Evolutionary conservation across 2,797 vertebrate genomes (phyloP).

Genomic region (Emydoidea blandingii): DNA sequence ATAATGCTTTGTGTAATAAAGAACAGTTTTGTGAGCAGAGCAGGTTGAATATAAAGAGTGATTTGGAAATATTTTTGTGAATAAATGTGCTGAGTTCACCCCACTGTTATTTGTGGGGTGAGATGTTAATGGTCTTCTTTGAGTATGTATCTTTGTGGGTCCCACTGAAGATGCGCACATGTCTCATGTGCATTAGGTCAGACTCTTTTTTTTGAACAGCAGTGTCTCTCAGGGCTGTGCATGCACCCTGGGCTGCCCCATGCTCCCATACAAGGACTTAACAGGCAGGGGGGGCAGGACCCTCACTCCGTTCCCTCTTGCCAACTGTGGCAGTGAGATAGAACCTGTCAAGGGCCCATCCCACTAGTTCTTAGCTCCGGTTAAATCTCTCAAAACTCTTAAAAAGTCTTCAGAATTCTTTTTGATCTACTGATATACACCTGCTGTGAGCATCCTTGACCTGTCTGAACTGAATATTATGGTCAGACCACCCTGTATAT

Average conservation of each 20-base stretch:
- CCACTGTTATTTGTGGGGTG: too few species aligned
- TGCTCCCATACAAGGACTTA: rapidly evolving
- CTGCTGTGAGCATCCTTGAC: background rate
- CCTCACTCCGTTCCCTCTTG: background rate
- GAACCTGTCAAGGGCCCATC: background rate
- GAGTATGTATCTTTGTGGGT: background rate
- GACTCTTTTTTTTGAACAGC: background rate
- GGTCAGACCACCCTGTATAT: background rate
- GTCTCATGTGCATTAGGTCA: background rate
- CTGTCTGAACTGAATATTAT: background rate
- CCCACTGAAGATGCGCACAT: background rate
- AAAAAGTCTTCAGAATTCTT: background rate
- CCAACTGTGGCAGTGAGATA: background rate
- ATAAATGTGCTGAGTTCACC: background rate
- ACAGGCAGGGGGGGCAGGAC: rapidly evolving
- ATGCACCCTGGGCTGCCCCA: background rate
- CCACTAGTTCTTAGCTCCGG: rapidly evolving
- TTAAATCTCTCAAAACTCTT: background rate
- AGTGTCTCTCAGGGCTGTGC: background rate
- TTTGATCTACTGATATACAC: background rate
- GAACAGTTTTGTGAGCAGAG: background rate
- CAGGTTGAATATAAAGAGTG: background rate
- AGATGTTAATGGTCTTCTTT: background rate
- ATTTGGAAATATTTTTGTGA: background rate
- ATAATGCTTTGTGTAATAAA: background rate